A percentile compares a stretch with the other conserved stretches of the same genome.
These are phyloP conservation scores for Drosophila virilis DNA, from an alignment of 1,140 invertebrate species.

Conservation along the genomic window DNA sequence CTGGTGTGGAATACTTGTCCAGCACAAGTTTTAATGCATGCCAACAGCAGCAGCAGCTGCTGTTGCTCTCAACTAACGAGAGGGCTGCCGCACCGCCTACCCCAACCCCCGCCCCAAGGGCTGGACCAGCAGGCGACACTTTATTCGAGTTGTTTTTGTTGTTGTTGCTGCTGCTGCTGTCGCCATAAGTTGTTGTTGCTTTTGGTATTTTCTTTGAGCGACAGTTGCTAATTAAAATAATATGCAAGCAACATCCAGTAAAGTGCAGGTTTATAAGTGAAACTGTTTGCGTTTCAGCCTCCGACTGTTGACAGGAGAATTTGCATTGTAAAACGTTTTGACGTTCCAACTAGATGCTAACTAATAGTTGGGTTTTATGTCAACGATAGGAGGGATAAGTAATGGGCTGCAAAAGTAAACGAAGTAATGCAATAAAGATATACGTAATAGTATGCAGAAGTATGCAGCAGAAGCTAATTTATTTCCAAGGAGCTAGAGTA, in stretches of 20 bases:
- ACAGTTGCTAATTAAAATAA: slow-evolving; percentile 75
- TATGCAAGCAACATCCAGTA: slow-evolving; percentile 54
- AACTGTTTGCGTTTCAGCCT: slow-evolving; percentile 43
- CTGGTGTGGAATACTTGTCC: slow-evolving; percentile 41
- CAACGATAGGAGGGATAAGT: too few species aligned
- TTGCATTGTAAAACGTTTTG: slow-evolving; percentile 16
- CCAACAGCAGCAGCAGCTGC: slow-evolving; percentile 33
- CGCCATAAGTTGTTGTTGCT: not conserved
- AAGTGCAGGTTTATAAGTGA: slow-evolving; percentile 46
- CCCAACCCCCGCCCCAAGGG: not conserved
- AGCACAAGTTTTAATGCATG: slow-evolving; percentile 56
- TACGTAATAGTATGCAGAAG: too few species aligned
- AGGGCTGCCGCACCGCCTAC: slow-evolving; percentile 6
- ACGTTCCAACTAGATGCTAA: not conserved
- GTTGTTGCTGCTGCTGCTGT: slow-evolving; percentile 7
- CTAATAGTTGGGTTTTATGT: not conserved
- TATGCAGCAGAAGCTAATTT: too few species aligned
- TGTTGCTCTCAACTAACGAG: slow-evolving; percentile 41
- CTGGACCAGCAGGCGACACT: slow-evolving; percentile 22
- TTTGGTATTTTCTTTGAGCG: slow-evolving; percentile 26
- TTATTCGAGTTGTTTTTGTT: slow-evolving; percentile 16
- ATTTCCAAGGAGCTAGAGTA: too few species aligned
- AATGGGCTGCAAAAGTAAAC: too few species aligned
- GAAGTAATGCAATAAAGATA: too few species aligned
- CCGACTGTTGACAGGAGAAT: slow-evolving; percentile 11